phyloP scores from a whole-genome alignment of 2,113 vertebrate species.

The Psophia crepitans region DNA sequence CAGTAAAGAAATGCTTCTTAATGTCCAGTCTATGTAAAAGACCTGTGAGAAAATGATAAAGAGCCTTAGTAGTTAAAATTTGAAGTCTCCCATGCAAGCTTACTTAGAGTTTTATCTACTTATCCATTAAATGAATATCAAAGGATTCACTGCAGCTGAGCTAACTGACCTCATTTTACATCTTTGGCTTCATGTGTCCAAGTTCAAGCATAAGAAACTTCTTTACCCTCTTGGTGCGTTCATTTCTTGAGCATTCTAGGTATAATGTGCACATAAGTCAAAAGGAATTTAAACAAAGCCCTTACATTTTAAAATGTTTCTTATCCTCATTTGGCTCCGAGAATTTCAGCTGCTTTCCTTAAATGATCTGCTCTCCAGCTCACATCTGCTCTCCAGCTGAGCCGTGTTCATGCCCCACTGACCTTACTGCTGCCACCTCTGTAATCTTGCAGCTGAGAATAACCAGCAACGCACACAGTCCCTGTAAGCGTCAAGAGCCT shows the following conservation, averaged over 20 bases:
- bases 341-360: constrained; percentile 44
- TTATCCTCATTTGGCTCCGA: constrained; percentile 36
- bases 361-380: constrained; percentile 34
- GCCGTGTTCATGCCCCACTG: constrained; percentile 43
- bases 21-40: not conserved
- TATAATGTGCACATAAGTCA: not conserved
- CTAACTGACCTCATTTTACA: constrained; percentile 38
- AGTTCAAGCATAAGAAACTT: constrained; percentile 27
- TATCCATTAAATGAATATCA: constrained; percentile 57
- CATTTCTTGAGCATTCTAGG: not conserved
- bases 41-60: constrained; percentile 3
- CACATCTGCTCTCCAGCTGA: constrained; percentile 66
- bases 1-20: not conserved
- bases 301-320: constrained; percentile 10
- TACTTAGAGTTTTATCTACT: constrained; percentile 50
- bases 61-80: constrained; percentile 41
- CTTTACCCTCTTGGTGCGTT: not conserved
- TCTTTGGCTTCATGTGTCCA: not conserved
- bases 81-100: constrained; percentile 16
- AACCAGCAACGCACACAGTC: not conserved
- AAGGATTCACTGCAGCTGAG: constrained; percentile 32
- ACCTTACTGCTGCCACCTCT: constrained; percentile 40
- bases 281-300: constrained; percentile 31
- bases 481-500: not conserved
- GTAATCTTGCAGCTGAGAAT: constrained; percentile 48